These are phyloP conservation scores for Lamellibrachia luymesi DNA, from an alignment of 1,140 invertebrate genomes.

Conservation along the genomic window DNA sequence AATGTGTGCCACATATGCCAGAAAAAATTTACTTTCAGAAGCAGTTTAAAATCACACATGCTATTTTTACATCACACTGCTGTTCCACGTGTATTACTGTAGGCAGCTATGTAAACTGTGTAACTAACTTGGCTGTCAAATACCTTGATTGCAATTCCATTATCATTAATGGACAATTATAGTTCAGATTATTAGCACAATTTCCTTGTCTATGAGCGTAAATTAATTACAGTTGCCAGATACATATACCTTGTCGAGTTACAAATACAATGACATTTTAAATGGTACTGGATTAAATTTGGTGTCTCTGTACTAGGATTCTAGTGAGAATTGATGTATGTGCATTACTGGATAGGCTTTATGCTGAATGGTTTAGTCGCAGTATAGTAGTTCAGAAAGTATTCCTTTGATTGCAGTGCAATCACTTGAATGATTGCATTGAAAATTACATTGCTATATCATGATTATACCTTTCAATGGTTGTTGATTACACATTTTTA, in stretches of 20 bases:
- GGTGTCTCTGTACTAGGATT: not conserved
- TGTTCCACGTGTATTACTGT: not conserved
- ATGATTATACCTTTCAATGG: too few species aligned
- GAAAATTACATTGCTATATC: not conserved
- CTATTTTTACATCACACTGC: not conserved
- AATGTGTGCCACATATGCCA: not conserved
- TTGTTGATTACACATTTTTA: too few species aligned
- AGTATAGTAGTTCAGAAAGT: not conserved
- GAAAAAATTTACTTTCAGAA: not conserved
- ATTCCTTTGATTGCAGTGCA: not conserved
- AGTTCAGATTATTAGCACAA: not conserved
- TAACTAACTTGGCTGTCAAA: not conserved
- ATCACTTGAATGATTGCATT: not conserved
- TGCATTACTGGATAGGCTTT: not conserved
- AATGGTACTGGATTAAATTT: not conserved
- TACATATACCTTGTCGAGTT: not conserved
- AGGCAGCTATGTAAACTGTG: not conserved
- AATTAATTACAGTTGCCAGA: not conserved
- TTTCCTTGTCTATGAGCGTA: not conserved
- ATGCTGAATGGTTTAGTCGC: not conserved
- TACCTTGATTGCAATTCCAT: not conserved
- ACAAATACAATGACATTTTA: not conserved
- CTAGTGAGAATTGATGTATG: not conserved
- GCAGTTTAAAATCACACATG: not conserved
- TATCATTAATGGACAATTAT: not conserved